These are phyloP conservation scores for Ormyrus labotus DNA, from an alignment of 2,888 invertebrate species.

Conservation along the genomic window DNA sequence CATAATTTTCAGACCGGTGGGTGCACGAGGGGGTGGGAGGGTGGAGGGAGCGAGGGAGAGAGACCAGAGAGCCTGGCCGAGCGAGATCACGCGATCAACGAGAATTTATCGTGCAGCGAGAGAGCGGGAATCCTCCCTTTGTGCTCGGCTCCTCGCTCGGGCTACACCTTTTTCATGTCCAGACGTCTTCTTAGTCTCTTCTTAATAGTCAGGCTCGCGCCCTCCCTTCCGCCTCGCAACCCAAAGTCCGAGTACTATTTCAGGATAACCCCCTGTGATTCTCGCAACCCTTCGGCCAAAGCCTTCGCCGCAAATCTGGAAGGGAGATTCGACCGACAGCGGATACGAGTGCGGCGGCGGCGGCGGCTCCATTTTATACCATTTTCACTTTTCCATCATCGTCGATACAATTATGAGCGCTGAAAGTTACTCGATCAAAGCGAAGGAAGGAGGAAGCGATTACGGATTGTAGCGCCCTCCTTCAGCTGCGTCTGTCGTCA, in stretches of 20 bases:
- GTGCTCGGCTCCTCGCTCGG: not conserved
- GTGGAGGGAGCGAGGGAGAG: not conserved
- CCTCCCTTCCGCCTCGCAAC: not conserved
- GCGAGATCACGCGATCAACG: constrained; percentile 36
- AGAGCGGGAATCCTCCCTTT: constrained; percentile 28
- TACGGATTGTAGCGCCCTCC: not conserved
- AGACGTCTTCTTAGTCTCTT: constrained; percentile 42
- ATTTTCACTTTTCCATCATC: constrained; percentile 32
- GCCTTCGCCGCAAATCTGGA: constrained; percentile 26
- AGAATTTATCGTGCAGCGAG: constrained; percentile 31
- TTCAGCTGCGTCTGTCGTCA: constrained; percentile 17
- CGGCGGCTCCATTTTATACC: not conserved
- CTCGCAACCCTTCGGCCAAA: not conserved
- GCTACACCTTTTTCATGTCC: constrained; percentile 52
- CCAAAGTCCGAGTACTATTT: constrained; percentile 14
- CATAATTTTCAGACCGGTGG: constrained; percentile 36
- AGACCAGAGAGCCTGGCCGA: not conserved
- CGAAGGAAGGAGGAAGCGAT: not conserved
- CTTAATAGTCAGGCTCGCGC: constrained; percentile 27
- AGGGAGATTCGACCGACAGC: constrained; percentile 13
- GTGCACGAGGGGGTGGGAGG: not conserved
- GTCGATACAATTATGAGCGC: constrained; percentile 33
- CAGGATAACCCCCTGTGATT: constrained; percentile 38
- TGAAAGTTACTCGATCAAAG: constrained; percentile 39
- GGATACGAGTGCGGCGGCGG: not conserved